phyloP scores from a whole-genome alignment of 2,113 vertebrate genomes.

The Anoura caudifer region DNA sequence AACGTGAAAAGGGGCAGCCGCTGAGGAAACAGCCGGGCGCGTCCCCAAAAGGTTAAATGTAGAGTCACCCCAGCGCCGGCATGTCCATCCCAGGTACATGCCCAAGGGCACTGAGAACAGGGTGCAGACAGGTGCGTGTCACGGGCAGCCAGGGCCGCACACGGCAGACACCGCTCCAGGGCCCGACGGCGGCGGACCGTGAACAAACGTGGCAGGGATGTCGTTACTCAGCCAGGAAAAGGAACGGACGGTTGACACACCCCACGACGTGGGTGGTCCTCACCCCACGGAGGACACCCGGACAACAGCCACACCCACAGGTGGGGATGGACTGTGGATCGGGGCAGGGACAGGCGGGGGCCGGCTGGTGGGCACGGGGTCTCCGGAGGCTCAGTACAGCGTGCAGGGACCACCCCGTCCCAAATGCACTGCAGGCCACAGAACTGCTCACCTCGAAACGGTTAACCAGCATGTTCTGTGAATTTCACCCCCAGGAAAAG shows the following conservation, averaged over 20 bases:
- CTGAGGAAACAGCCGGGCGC: rapidly evolving
- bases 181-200: rapidly evolving
- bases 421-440: rapidly evolving
- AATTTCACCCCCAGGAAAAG: rapidly evolving
- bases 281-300: rapidly evolving
- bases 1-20: rapidly evolving
- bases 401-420: rapidly evolving
- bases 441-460: rapidly evolving
- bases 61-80: rapidly evolving
- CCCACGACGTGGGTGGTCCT: rapidly evolving
- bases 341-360: rapidly evolving
- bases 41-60: rapidly evolving
- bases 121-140: rapidly evolving
- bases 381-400: rapidly evolving
- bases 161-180: rapidly evolving
- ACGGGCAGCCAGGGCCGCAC: rapidly evolving
- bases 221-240: rapidly evolving
- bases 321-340: rapidly evolving
- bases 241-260: rapidly evolving
- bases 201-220: rapidly evolving
- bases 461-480: rapidly evolving
- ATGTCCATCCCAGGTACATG: rapidly evolving
- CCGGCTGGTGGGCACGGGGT: rapidly evolving
- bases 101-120: rapidly evolving
- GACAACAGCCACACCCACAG: not conserved